These are phyloP conservation scores for Ophiodon elongatus DNA, from an alignment of 2,113 vertebrate species.

Conservation along the genomic window DNA sequence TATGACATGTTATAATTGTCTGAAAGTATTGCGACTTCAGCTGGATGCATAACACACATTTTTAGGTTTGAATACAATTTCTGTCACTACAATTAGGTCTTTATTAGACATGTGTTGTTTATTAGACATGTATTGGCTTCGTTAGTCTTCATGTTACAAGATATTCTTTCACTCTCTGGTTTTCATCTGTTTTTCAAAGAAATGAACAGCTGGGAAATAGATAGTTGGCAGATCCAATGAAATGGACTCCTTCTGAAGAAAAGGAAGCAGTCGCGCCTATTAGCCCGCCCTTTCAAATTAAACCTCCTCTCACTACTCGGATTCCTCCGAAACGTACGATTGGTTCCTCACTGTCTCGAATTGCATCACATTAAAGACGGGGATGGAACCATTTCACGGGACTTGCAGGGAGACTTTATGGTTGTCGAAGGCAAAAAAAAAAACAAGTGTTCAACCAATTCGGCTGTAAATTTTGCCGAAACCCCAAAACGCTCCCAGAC, in stretches of 20 bases:
- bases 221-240: not conserved
- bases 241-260: not conserved
- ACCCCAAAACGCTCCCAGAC: not conserved
- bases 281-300: not conserved
- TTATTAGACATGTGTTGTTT: not conserved
- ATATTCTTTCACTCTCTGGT: not conserved
- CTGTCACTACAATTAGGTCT: not conserved
- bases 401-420: conserved; percentile 4
- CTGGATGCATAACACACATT: not conserved
- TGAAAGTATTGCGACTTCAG: not conserved
- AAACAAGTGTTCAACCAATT: not conserved
- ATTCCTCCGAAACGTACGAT: not conserved
- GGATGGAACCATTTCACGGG: not conserved
- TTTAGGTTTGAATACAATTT: not conserved
- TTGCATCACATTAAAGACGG: not conserved
- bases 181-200: not conserved
- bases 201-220: not conserved
- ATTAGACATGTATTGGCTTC: not conserved
- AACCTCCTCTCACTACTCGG: not conserved
- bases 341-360: conserved; percentile 8
- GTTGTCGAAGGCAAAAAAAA: not conserved
- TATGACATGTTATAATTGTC: conserved; percentile 38
- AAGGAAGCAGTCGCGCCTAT: not conserved
- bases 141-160: not conserved
- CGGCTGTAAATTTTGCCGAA: not conserved